Conservation (phyloP, 92 coral and sea anemone species). For the Parazoanthus darwini region DNA sequence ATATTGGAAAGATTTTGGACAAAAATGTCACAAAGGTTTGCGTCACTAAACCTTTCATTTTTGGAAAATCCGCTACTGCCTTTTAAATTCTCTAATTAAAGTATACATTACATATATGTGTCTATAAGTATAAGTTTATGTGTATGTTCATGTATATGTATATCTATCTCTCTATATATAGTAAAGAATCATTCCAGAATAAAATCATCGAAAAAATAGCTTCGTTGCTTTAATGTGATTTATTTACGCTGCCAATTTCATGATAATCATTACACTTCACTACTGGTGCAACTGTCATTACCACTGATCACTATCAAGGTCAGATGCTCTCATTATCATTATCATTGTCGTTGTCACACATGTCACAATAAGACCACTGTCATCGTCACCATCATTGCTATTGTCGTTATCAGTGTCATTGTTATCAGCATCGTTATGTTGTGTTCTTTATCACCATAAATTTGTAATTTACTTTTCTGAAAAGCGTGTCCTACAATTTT, state of each 20-base stretch:
- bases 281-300: background rate
- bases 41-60: background rate
- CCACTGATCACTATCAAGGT: background rate
- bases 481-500: background rate
- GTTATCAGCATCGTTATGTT: too few relatives aligned
- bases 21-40: constrained; percentile 34
- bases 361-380: too few relatives aligned
- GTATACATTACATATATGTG: background rate
- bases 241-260: background rate
- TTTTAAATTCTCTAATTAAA: background rate
- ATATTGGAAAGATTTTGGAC: constrained; percentile 44
- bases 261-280: background rate
- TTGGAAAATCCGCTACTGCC: background rate
- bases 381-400: background rate
- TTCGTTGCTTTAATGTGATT: background rate
- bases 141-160: too few relatives aligned
- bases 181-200: too few relatives aligned
- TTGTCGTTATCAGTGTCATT: background rate
- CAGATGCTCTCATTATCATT: background rate
- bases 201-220: background rate
- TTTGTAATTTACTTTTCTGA: too few relatives aligned
- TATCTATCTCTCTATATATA: too few relatives aligned
- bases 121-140: too few relatives aligned
- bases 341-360: background rate
- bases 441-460: background rate